Base-by-base conservation (phyloP, 2,113 vertebrate genomes). In the Oryzias melastigma region DNA sequence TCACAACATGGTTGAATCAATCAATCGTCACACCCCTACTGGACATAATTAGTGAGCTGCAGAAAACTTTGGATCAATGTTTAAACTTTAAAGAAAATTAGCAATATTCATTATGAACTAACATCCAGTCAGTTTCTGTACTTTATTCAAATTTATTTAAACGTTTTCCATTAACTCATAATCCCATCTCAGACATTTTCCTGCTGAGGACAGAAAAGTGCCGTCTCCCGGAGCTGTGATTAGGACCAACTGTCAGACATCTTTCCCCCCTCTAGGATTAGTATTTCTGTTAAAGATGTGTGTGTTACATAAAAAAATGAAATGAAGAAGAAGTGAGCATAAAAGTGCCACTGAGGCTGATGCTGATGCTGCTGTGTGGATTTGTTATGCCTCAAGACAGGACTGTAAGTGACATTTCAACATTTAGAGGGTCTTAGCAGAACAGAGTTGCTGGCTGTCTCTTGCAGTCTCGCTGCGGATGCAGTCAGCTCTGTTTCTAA, bases 251-350 rank as follows among this genome's bases (percentile, higher is more conserved):
- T 76, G 67, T 77, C 67, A 69, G 40, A 67, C 22, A 20, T 25
- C 51, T 65, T 55, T 48, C 16, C 20, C 3, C 41, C 62, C 52
- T 43, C 43, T 43, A 62, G 75, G 82, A 89, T 87, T 85, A 88
- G 54, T 52, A 62, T 84, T 76, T 80, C 72, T 82, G 71, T 71
- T 68, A 60, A 77, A 70, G 75, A 76, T 6, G 50, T 68, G 58
- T 73, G 69, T 65, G 78, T 80, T 64, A 40, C 46, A 47, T 35
- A 61, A 20, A 64, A 54, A 47, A 46, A 45, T 49, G 59, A 55
- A 44, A 1, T 17, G 18, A 56, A 15, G 51, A 49, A 47, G 64
- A 16, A 6, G 5, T 4, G 58, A 71, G 71, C 65, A 75, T 62
- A 71, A 71, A 66, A 72, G 62, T 68, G 75, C 62, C 69, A 65